Evolutionary conservation across 2,888 invertebrate genomes (phyloP).

Genomic region (Agrotis clavis): DNA sequence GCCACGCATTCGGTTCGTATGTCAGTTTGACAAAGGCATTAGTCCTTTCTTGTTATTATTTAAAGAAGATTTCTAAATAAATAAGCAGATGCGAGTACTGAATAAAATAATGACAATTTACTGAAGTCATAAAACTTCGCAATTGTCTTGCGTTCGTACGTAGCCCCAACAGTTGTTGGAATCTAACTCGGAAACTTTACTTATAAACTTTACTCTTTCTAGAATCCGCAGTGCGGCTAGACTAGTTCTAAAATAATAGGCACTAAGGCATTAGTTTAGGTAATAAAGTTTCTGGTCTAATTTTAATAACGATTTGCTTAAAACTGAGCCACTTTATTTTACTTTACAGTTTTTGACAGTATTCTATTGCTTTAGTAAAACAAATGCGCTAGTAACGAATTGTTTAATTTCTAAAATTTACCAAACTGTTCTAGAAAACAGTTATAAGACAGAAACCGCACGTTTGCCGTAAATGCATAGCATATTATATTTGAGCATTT

Average conservation of each 20-base stretch:
- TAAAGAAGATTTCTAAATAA: background rate
- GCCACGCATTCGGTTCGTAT: no score
- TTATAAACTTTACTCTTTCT: conserved; percentile 22
- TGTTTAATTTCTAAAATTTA: background rate
- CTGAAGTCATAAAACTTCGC: conserved; percentile 21
- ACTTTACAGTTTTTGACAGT: background rate
- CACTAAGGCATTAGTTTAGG: conserved; percentile 3
- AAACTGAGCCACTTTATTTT: no score
- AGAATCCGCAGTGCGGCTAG: conserved; percentile 56
- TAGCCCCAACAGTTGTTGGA: conserved; percentile 21
- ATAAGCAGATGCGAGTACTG: background rate
- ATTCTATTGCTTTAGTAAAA: background rate
- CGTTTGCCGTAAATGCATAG: no score
- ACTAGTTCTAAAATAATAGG: background rate
- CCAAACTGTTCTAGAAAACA: no score
- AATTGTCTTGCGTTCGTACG: conserved; percentile 21
- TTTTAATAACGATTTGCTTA: background rate
- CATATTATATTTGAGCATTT: no score
- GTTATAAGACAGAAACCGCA: no score
- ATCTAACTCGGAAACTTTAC: conserved; percentile 36
- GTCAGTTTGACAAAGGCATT: no score
- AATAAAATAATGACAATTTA: conserved; percentile 10
- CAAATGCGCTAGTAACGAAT: background rate
- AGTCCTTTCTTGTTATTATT: no score
- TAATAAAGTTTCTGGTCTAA: background rate